phyloP scores from a whole-genome alignment of 2,113 vertebrate species.

The Zosterops hypoxanthus region DNA sequence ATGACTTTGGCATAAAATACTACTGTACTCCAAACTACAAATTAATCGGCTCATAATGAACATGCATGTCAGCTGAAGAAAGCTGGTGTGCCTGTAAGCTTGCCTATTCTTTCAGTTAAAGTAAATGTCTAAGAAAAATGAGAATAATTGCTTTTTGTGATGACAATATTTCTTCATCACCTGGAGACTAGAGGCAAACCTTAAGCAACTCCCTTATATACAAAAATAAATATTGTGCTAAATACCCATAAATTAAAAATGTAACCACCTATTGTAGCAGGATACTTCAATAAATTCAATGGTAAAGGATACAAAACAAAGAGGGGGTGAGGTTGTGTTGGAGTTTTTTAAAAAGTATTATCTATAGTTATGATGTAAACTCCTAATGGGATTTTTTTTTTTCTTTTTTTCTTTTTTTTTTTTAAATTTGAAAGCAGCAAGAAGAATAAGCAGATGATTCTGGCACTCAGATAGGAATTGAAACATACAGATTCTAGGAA shows the following conservation, averaged over 20 bases:
- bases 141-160: neutral
- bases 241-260: neutral
- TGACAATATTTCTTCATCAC: neutral
- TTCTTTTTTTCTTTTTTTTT: no score
- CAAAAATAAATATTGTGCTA: neutral
- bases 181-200: neutral
- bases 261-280: neutral
- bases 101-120: neutral
- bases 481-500: neutral
- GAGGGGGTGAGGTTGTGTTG: rapidly evolving
- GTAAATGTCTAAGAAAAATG: neutral
- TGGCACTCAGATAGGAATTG: neutral
- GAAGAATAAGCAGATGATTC: neutral
- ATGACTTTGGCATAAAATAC: slow-evolving; percentile 22
- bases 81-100: neutral
- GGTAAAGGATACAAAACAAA: neutral
- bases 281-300: neutral
- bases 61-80: neutral
- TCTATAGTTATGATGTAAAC: neutral
- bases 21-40: neutral
- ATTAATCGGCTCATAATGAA: slow-evolving; percentile 8
- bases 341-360: rapidly evolving
- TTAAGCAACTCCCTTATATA: neutral
- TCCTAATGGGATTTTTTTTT: neutral
- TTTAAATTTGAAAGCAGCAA: neutral